These are phyloP conservation scores for Limanda limanda DNA, from an alignment of 2,113 vertebrate genomes.

Conservation along the genomic window DNA sequence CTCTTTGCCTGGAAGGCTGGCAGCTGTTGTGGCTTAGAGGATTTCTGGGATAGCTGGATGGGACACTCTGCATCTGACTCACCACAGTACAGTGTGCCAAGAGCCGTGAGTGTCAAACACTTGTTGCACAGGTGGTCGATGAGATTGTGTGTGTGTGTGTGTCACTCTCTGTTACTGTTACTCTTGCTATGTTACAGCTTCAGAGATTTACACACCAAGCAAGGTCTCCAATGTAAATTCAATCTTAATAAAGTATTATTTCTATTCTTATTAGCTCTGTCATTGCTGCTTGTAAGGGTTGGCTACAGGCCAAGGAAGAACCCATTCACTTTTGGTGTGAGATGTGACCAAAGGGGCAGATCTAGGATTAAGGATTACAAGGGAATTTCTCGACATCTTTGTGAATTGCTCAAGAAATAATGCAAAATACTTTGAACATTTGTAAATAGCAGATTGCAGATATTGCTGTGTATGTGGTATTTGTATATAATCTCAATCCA, in stretches of 20 bases:
- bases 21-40: slow-evolving; percentile 70
- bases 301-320: no score
- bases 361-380: no score
- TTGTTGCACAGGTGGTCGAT: slow-evolving; percentile 36
- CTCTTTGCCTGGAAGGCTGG: slow-evolving; percentile 46
- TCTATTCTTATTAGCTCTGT: no score
- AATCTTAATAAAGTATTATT: not conserved
- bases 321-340: no score
- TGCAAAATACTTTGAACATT: no score
- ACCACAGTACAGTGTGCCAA: slow-evolving; percentile 27
- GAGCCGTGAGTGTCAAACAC: slow-evolving; percentile 33
- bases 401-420: no score
- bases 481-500: no score
- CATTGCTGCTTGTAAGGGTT: no score
- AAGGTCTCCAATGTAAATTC: not conserved
- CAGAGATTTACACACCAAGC: not conserved
- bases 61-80: slow-evolving; percentile 48
- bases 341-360: no score
- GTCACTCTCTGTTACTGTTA: not conserved
- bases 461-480: no score
- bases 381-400: no score
- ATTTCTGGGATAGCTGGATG: slow-evolving; percentile 61
- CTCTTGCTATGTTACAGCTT: not conserved
- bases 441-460: no score
- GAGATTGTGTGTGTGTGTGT: not conserved